Conservation (phyloP, 2,888 invertebrate genomes). For the Torymus tubicola region DNA sequence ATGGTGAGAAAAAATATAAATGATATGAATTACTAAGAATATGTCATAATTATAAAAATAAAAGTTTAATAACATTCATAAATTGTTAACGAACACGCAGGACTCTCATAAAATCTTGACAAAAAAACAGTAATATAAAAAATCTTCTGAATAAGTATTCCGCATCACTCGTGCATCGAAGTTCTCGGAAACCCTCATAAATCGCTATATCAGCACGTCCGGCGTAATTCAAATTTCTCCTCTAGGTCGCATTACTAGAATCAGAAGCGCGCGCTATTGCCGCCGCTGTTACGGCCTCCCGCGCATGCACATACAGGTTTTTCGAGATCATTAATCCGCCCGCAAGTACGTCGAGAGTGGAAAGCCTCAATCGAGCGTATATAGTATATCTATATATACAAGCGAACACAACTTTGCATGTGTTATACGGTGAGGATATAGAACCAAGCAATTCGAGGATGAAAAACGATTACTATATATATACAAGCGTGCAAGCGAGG, state of each 20-base stretch:
- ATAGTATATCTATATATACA: too few species aligned
- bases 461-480: constrained; percentile 5
- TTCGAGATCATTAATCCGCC: constrained; percentile 53
- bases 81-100: too few species aligned
- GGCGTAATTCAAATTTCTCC: constrained; percentile 49
- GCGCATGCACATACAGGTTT: constrained; percentile 43
- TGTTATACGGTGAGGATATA: background rate
- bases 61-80: too few species aligned
- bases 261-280: constrained; percentile 43
- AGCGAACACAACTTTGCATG: background rate
- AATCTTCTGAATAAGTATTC: too few species aligned
- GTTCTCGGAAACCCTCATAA: constrained; percentile 13
- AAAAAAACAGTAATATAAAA: too few species aligned
- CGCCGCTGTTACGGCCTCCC: background rate
- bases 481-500: background rate
- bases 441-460: constrained; percentile 1
- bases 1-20: too few species aligned
- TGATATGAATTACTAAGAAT: too few species aligned
- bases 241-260: constrained; percentile 26
- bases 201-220: constrained; percentile 27
- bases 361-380: constrained; percentile 34
- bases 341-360: constrained; percentile 36
- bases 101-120: too few species aligned
- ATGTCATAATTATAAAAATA: too few species aligned
- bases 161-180: background rate